Conservation (phyloP, 2,797 vertebrate genomes). For the Cuniculus paca region DNA sequence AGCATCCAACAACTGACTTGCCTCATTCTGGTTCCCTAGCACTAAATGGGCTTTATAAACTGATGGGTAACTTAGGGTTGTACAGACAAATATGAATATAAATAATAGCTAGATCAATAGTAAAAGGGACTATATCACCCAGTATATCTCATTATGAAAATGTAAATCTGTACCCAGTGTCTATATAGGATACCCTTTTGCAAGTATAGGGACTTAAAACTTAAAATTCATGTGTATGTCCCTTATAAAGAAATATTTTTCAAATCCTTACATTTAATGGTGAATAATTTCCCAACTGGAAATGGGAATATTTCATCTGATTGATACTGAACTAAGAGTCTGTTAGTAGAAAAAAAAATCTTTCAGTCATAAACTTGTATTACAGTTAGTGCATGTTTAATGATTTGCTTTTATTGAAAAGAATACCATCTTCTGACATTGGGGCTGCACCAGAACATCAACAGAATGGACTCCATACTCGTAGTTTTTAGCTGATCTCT, state of each 20-base stretch:
- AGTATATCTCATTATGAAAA: not conserved
- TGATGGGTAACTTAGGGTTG: not conserved
- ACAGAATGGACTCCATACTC: not conserved
- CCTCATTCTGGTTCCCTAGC: not conserved
- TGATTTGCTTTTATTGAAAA: constrained; percentile 28
- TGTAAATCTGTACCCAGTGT: not conserved
- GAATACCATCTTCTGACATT: not conserved
- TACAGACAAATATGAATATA: not conserved
- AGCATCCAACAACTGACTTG: not conserved
- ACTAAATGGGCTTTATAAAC: not conserved
- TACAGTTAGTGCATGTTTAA: constrained; percentile 10
- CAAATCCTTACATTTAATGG: constrained; percentile 29
- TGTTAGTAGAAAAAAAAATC: constrained; percentile 23
- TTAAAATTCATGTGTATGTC: constrained; percentile 51
- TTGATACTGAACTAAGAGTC: not conserved
- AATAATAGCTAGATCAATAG: not conserved
- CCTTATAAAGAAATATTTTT: constrained; percentile 38
- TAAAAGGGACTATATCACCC: constrained; percentile 2
- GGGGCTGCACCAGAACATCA: not conserved
- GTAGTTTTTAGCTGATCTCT: not conserved
- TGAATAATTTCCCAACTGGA: not conserved
- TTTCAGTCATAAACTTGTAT: constrained; percentile 31
- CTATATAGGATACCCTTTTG: not conserved
- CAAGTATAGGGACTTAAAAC: not conserved
- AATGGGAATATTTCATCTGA: not conserved